Evolutionary conservation across 2,888 invertebrate species (phyloP).

Genomic region (Diploptera punctata): DNA sequence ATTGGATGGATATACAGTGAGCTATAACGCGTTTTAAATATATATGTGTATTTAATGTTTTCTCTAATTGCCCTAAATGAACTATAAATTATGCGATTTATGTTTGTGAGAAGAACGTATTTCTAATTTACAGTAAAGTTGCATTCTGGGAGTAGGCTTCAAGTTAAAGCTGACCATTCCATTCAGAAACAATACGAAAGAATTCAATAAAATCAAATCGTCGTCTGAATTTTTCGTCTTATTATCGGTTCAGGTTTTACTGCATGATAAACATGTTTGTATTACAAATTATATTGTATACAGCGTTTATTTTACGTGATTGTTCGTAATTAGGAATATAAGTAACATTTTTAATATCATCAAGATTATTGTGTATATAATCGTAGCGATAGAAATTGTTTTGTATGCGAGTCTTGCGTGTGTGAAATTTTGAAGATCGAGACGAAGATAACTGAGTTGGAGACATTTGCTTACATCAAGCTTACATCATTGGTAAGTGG

Average conservation of each 20-base stretch:
- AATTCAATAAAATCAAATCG: not conserved
- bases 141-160: not conserved
- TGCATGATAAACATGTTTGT: not conserved
- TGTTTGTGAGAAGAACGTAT: not conserved
- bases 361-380: no score
- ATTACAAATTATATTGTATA: not conserved
- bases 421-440: not conserved
- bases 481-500: not conserved
- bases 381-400: no score
- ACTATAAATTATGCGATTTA: not conserved
- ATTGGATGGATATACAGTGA: no score
- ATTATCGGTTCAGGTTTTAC: no score
- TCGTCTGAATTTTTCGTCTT: not conserved
- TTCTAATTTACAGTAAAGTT: no score
- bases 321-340: not conserved
- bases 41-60: not conserved
- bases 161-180: slow-evolving; percentile 9
- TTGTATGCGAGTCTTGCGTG: not conserved
- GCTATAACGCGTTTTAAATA: no score
- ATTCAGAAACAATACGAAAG: not conserved
- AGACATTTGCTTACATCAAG: not conserved
- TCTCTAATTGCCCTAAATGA: not conserved
- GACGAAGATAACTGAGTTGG: not conserved
- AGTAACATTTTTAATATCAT: no score
- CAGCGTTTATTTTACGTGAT: not conserved